Evolutionary conservation across 2,797 vertebrate species (phyloP).

Genomic region (Merluccius polli): DNA sequence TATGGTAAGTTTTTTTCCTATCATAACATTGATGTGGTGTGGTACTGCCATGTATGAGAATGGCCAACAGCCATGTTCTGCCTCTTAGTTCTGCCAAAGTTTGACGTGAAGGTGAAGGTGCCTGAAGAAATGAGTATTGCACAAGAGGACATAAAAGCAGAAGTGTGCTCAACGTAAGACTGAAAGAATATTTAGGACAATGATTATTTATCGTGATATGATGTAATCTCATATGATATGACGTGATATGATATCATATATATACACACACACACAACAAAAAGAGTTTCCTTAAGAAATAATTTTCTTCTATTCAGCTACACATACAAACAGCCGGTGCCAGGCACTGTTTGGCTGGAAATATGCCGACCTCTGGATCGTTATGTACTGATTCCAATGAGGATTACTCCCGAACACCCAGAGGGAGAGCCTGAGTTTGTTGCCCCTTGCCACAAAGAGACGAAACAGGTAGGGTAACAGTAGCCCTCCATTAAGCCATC

Average conservation of each 20-base stretch:
- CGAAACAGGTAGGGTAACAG: slow-evolving; percentile 36
- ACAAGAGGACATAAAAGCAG: slow-evolving; percentile 30
- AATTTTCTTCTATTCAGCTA: slow-evolving; percentile 41
- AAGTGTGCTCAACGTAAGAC: slow-evolving; percentile 60
- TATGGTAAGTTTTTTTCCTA: slow-evolving; percentile 59
- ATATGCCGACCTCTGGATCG: slow-evolving; percentile 16
- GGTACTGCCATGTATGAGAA: background rate
- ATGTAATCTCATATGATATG: background rate
- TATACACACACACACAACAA: background rate
- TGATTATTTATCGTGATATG: background rate
- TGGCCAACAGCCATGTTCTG: background rate
- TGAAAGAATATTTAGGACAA: background rate
- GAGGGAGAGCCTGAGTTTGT: fast-evolving
- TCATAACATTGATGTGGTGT: background rate
- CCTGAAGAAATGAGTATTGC: slow-evolving; percentile 25
- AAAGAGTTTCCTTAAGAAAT: background rate
- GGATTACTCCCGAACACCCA: fast-evolving
- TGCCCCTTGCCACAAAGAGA: slow-evolving; percentile 29
- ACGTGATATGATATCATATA: background rate
- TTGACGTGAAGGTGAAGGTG: slow-evolving; percentile 38
- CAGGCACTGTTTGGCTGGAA: slow-evolving; percentile 33
- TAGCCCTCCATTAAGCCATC: background rate
- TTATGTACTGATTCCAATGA: fast-evolving
- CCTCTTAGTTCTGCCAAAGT: slow-evolving; percentile 61
- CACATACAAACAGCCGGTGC: slow-evolving; percentile 59